Evolutionary conservation across 2,888 invertebrate genomes (phyloP), one percentile per base, ranked within the genome.

Genomic region (Spodoptera picta): DNA sequence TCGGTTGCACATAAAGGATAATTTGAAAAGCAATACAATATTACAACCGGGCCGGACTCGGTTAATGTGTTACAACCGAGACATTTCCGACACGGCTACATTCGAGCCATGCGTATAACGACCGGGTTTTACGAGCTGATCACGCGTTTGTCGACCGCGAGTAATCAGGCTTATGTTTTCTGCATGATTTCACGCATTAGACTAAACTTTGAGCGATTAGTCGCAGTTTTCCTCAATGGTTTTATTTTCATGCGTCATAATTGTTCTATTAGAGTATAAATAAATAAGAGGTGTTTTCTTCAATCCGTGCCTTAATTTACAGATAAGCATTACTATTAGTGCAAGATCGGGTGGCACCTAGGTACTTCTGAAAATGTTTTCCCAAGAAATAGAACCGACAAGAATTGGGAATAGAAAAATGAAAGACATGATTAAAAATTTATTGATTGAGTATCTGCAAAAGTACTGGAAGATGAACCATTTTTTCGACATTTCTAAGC

Each of bases 81-180:
- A 47, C 14, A 70, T 54, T 61, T 53, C 49, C 75, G 69, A 69
- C 12, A 31, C 48, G 10, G 24, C 43, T 36, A 23, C 51, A 47
- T 9, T 10, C 45, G 41, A 41, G 41, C 43, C 51, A 52, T 42
- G 68, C 60, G 24, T 53, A 45, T 61, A 52, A 60, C n/a, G 61
- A 69, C 48, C 49, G 46, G 45, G 55, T 41, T 74, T 71, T 75
- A 70, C 46, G 64, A 70, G 36, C 47, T 41, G 49, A 27, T 42
- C 42, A 50, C 6, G 42, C 53, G 71, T 60, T 65, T 59, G 53
- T 65, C 56, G 47, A 42, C 46, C 52, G 55, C 43, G 12, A 56
- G 43, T 57, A 53, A 65, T 59, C 46, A 50, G 49, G 19, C 53
- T 65, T 54, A 57, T 54, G 51, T 43, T 45, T 50, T 31, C 50